phyloP scores from a whole-genome alignment of 2,797 vertebrate species.

The Coreius guichenoti region DNA sequence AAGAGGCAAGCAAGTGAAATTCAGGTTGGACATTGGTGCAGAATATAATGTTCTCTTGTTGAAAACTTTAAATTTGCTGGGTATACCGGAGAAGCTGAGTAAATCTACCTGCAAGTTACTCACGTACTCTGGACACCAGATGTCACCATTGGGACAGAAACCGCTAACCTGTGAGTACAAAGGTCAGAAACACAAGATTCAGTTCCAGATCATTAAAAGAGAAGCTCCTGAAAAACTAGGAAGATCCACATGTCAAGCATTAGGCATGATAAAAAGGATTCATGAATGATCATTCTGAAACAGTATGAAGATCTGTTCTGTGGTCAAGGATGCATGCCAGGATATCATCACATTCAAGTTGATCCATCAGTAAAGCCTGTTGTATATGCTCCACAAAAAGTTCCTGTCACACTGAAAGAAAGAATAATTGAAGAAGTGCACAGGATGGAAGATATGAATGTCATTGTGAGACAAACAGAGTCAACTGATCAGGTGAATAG shows the following conservation, averaged over 20 bases:
- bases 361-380: not conserved
- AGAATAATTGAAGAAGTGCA: not conserved
- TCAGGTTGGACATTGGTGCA: too few species aligned
- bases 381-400: not conserved
- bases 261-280: too few species aligned
- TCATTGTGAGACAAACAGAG: not conserved
- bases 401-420: slow-evolving; percentile 21
- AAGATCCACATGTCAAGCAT: too few species aligned
- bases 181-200: not conserved
- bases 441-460: not conserved
- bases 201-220: too few species aligned
- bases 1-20: too few species aligned
- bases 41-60: too few species aligned
- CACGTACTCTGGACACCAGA: too few species aligned
- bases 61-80: too few species aligned
- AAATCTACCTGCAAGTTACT: too few species aligned
- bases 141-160: too few species aligned
- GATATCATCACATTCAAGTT: not conserved
- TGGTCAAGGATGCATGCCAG: not conserved
- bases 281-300: not conserved
- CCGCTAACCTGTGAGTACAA: not conserved
- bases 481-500: slow-evolving; percentile 5
- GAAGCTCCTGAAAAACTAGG: too few species aligned
- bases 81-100: too few species aligned
- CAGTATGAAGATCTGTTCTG: not conserved